phyloP scores from a whole-genome alignment of 92 coral and sea anemone genomes.

The Porites evermanni region DNA sequence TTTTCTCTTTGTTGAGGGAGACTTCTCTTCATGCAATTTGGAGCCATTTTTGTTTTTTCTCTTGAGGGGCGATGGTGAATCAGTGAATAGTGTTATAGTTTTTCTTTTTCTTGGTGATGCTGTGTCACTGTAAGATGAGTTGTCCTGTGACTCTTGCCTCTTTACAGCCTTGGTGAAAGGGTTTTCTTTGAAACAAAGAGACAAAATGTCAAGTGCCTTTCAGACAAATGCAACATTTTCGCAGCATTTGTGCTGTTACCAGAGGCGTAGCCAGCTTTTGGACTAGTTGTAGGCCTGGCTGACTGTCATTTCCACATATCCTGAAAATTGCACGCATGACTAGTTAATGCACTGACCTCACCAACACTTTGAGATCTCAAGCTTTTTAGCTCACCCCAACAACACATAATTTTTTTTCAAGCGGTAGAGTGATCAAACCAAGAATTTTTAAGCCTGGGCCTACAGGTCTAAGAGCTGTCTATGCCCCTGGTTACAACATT shows the following conservation, averaged over 20 bases:
- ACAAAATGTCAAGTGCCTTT: neutral
- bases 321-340: too few relatives aligned
- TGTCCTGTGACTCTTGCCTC: neutral
- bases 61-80: slow-evolving; percentile 8
- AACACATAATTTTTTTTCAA: too few relatives aligned
- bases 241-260: neutral
- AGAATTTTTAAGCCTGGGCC: too few relatives aligned
- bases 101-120: slow-evolving; percentile 22
- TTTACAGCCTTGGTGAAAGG: slow-evolving; percentile 21
- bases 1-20: neutral
- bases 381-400: too few relatives aligned
- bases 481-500: too few relatives aligned
- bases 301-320: too few relatives aligned
- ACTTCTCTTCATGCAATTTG: neutral
- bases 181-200: slow-evolving; percentile 15
- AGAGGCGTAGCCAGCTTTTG: too few relatives aligned
- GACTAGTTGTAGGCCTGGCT: too few relatives aligned
- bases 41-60: neutral
- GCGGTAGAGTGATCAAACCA: too few relatives aligned
- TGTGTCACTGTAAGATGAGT: neutral
- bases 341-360: too few relatives aligned
- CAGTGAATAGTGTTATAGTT: neutral
- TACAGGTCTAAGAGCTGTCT: too few relatives aligned
- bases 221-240: neutral
- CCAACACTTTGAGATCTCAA: too few relatives aligned